phyloP scores from a whole-genome alignment of 2,797 vertebrate species.

The Alauda arvensis region DNA sequence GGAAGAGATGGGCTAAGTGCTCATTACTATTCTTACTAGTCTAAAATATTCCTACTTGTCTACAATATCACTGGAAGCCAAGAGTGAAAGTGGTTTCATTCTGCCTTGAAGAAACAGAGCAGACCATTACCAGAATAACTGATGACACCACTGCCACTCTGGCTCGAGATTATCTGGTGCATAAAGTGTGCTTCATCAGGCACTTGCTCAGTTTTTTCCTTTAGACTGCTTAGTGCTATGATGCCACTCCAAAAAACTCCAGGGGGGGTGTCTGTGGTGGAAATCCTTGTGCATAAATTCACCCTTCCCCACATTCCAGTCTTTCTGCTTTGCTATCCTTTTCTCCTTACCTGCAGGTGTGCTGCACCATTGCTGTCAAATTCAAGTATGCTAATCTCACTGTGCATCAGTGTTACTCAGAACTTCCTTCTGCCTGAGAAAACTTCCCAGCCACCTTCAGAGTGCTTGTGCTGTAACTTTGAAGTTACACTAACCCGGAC shows the following conservation, averaged over 20 bases:
- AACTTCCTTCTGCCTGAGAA: not conserved
- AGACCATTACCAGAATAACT: not conserved
- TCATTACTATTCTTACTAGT: not conserved
- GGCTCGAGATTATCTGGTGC: not conserved
- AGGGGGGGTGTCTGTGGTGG: not conserved
- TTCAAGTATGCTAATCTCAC: not conserved
- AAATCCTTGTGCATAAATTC: not conserved
- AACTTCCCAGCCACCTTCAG: not conserved
- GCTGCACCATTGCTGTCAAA: not conserved
- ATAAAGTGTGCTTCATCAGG: not conserved
- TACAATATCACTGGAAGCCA: not conserved
- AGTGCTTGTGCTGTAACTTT: not conserved
- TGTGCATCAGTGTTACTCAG: not conserved
- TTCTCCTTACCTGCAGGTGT: not conserved
- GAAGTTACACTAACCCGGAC: not conserved
- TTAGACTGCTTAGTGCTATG: not conserved
- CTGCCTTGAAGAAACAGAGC: not conserved
- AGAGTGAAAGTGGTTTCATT: not conserved
- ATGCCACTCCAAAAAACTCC: not conserved
- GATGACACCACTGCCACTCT: not conserved
- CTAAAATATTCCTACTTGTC: not conserved
- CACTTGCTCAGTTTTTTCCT: not conserved
- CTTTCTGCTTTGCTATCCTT: not conserved
- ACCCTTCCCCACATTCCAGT: rapidly evolving
- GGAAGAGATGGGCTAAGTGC: not conserved